phyloP scores from a whole-genome alignment of 1,140 invertebrate species.

The Brachionus sp. region DNA sequence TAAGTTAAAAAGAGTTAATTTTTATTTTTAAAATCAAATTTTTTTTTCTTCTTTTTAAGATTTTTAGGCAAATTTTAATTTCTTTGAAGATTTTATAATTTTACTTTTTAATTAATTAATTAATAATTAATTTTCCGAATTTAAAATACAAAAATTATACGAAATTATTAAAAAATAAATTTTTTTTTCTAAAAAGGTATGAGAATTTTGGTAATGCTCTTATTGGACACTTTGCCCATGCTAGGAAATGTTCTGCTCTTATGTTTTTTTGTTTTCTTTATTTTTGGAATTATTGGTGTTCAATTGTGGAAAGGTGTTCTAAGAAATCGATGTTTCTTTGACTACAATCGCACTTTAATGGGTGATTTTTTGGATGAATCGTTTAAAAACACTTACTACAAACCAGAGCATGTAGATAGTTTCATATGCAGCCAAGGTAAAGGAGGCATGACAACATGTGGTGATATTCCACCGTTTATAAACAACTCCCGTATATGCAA shows the following conservation, averaged over 20 bases:
- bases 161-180: too few relatives aligned
- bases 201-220: constrained; percentile 93
- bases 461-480: constrained; percentile 75
- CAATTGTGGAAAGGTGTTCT: constrained; percentile 97
- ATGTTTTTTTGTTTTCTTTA: constrained; percentile 99
- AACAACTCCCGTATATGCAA: constrained; percentile 52
- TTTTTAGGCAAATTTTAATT: too few relatives aligned
- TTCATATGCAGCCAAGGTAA: constrained; percentile 94
- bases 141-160: too few relatives aligned
- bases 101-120: too few relatives aligned
- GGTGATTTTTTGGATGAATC: constrained; percentile 26
- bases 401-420: constrained; percentile 72
- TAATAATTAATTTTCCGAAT: too few relatives aligned
- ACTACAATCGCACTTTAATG: constrained; percentile 27
- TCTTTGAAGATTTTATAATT: too few relatives aligned
- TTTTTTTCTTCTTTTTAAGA: too few relatives aligned
- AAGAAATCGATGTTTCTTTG: constrained; percentile 79
- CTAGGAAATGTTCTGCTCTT: constrained; percentile 93
- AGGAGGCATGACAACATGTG: constrained; percentile 88
- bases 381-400: constrained; percentile 56
- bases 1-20: too few relatives aligned
- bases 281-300: constrained; percentile 98
- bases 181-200: constrained; percentile 63
- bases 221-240: constrained; percentile 98
- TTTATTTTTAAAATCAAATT: too few relatives aligned